A percentile compares a stretch with the other conserved stretches of the same genome.
Conservation (phyloP, 1,140 invertebrate genomes). For the Zaprionus capensis region DNA sequence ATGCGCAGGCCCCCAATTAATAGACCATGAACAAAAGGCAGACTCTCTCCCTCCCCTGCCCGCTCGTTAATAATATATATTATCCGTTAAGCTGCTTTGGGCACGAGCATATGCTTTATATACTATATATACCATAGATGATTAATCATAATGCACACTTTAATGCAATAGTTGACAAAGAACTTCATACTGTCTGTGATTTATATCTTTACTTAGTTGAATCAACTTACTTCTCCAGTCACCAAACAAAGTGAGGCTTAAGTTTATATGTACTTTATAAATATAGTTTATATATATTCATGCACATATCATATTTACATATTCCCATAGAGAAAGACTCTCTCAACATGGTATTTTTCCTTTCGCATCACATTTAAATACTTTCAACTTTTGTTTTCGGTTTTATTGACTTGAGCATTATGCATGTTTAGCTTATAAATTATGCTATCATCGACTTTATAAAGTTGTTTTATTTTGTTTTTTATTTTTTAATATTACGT, state of each 20-base stretch:
- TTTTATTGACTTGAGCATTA: not conserved
- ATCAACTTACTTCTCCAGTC: not conserved
- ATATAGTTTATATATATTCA: too few relatives aligned
- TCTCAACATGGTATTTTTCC: not conserved
- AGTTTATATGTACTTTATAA: too few relatives aligned
- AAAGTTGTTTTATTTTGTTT: not conserved
- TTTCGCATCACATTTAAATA: not conserved
- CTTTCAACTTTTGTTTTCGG: slow-evolving; percentile 7
- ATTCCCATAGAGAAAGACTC: not conserved
- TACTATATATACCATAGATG: not conserved
- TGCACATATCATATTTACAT: too few relatives aligned
- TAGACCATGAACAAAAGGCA: slow-evolving; percentile 74
- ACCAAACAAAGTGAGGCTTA: not conserved
- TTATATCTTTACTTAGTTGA: not conserved
- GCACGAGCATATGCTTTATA: not conserved
- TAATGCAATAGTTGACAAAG: not conserved
- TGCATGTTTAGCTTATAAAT: not conserved
- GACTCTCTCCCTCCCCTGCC: slow-evolving; percentile 28
- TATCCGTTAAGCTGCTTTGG: not conserved
- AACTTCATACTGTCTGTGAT: not conserved
- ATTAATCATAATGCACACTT: not conserved
- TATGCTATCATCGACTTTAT: not conserved
- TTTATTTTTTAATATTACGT: not conserved
- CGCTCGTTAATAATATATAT: not conserved
- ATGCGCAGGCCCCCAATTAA: slow-evolving; percentile 63